Evolutionary conservation across 2,888 invertebrate species (phyloP), one percentile per base, ranked within the genome.

Genomic region (Penaeus monodon): DNA sequence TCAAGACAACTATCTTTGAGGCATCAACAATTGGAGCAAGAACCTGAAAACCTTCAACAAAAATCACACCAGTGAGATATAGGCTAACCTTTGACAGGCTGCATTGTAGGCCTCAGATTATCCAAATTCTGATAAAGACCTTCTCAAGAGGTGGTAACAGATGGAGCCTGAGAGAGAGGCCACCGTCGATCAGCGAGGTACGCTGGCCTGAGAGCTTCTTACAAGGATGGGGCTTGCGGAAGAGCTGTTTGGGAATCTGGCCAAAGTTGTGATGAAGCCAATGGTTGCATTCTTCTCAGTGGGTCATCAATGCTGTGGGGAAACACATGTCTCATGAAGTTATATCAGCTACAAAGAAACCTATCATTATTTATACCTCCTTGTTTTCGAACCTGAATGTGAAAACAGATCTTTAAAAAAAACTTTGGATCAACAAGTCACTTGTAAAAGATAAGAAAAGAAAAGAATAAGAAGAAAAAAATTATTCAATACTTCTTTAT

Each of bases 251-350:
- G 0, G 99, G 99, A 92, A 99, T 99, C 93, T 99, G 99, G 0
- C 99, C 99, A 92, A 99, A 99, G 93, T 99, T 99, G 92, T 99
- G 91, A 99, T 99, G 92, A 99, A 99, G 63, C 99, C 99, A 91
- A 99, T 99, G 8, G 98, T 99, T 1, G 99, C 99, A 91, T 97
- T 99, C 93, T 98, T 98, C 93, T 99, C 81, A 99, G 93, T 0
- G 99, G 99, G 93, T 99, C 99, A 91, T 99, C 99, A 92, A 99
- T 99, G 92, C 96, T 98, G 91, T 33, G 93, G 93, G 33, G 49
- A 57, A 65, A 27, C 17, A 73, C 3, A 84, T 79, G 73, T 29
- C 74, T 65, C 83, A 33, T 63, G 49, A 86, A 65, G 86, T 49
- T 70, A 22, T 49, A 38, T 57, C n/a, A 27, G 66, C 14, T 57